Percentiles rank a stretch among this genome's conserved stretches.
Conservation (phyloP, 2,113 vertebrate species). For the Gallinago paraguaiae region DNA sequence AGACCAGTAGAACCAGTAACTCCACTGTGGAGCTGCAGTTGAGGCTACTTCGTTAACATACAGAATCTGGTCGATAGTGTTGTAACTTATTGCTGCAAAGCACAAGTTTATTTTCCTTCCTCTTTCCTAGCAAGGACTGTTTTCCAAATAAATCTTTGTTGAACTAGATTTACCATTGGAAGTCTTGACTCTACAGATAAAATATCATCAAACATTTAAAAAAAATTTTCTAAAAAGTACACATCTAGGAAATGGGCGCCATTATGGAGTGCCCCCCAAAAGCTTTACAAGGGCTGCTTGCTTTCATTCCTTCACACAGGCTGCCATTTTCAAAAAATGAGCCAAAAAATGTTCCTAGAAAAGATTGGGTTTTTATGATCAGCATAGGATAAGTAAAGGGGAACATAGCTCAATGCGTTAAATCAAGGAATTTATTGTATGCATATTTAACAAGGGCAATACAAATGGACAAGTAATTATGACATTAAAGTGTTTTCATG, state of each 20-base stretch:
- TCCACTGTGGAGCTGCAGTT: background rate
- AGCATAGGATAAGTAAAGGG: background rate
- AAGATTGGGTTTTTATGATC: background rate
- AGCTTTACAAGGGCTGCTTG: background rate
- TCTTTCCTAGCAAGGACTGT: background rate
- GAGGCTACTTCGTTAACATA: background rate
- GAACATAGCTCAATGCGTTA: background rate
- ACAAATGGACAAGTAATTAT: constrained; percentile 22
- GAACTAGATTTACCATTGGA: background rate
- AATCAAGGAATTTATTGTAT: background rate
- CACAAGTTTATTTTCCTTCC: background rate
- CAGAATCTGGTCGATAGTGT: background rate
- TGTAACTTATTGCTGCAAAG: background rate
- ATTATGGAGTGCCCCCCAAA: background rate
- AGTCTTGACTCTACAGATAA: background rate
- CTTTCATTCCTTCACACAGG: background rate
- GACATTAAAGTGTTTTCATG: constrained; percentile 6
- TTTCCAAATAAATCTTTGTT: background rate
- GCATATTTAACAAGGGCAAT: background rate
- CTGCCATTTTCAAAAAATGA: background rate
- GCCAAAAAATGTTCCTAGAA: background rate
- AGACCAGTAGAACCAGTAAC: background rate
- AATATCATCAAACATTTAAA: background rate
- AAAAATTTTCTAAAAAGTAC: background rate
- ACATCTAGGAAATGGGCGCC: background rate